A percentile compares a stretch with the other conserved stretches of the same genome.
Conservation (phyloP, 2,888 invertebrate species). For the Chrysomela aeneicollis region DNA sequence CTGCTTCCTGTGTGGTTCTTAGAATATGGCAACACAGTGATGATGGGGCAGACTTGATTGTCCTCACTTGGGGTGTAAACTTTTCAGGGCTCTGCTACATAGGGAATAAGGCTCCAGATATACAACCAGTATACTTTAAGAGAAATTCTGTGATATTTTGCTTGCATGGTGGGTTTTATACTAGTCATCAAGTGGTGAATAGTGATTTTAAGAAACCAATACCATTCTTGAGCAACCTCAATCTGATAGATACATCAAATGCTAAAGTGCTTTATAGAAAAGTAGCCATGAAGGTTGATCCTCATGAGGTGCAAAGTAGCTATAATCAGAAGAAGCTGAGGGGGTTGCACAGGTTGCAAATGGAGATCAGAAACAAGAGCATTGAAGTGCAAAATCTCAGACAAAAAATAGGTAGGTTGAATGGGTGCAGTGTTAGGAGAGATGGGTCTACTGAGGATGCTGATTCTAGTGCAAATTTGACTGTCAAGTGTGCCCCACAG, state of each 20-base stretch:
- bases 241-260: constrained; percentile 51
- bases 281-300: constrained; percentile 64
- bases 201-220: constrained; percentile 52
- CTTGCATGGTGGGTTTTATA: constrained; percentile 88
- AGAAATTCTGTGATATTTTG: constrained; percentile 83
- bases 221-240: constrained; percentile 54
- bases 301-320: constrained; percentile 74
- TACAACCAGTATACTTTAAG: constrained; percentile 72
- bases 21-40: constrained; percentile 61
- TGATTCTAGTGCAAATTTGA: constrained; percentile 38
- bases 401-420: constrained; percentile 57
- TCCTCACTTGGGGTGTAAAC: constrained; percentile 86
- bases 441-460: constrained; percentile 28
- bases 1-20: constrained; percentile 60
- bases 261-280: constrained; percentile 54
- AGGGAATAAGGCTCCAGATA: constrained; percentile 72
- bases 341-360: constrained; percentile 74
- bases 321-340: constrained; percentile 77
- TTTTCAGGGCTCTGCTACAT: constrained; percentile 84
- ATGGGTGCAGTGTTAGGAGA: constrained; percentile 39
- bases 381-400: constrained; percentile 67
- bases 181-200: constrained; percentile 64
- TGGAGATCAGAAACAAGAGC: constrained; percentile 73
- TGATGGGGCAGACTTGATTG: constrained; percentile 64
- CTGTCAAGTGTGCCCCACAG: constrained; percentile 55